Base-by-base conservation (phyloP, 2,113 vertebrate genomes). In the Callaeas wilsoni region DNA sequence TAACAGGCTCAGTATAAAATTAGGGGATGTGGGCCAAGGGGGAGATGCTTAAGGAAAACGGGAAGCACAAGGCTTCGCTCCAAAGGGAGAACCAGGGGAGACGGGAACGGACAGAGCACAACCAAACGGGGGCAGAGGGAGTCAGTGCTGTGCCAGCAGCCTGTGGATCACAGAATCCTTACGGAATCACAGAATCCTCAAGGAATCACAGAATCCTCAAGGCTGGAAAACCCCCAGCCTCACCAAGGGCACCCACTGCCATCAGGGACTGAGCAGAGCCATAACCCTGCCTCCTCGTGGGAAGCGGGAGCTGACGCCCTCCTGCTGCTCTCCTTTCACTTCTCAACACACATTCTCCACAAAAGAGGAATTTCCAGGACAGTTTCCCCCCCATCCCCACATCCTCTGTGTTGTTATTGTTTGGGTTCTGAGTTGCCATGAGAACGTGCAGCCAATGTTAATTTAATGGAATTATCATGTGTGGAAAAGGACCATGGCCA, bases 351-450 rank as follows among this genome's bases (percentile, higher is more conserved):
- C 0, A 0, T 23, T 42, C 35, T 42, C 41, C 41, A 69, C 59
- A 57, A 56, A 87, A 65, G 16, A 76, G 37, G 29, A 37, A 26
- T 62, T 67, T 74, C 78, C 70, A 75, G 57, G 35, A 11, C 12
- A 7, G 15, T 16, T 39, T 8, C 2, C 0, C 11, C 39, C 15
- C 19, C 7, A 4, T 69, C 60, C 53, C 25, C 16, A 8, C 46
- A 46, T 53, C 10, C 20, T 44, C 33, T 6, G 14, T 7, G 33
- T 55, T 93, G 78, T 92, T 90, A 21, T 37, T 79, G 78, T 87
- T 93, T 88, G 70, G 79, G 85, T 65, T 77, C 6, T 16, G 59
- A 62, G 92, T 90, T 93, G 67, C 62, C 79, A 60, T 79, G 79
- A 90, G 91, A 87, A 94, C 6, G 0, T 42, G 53, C 41, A 56